Base-by-base conservation (phyloP, 2,797 vertebrate species). In the Melanotaenia parkinsoni region DNA sequence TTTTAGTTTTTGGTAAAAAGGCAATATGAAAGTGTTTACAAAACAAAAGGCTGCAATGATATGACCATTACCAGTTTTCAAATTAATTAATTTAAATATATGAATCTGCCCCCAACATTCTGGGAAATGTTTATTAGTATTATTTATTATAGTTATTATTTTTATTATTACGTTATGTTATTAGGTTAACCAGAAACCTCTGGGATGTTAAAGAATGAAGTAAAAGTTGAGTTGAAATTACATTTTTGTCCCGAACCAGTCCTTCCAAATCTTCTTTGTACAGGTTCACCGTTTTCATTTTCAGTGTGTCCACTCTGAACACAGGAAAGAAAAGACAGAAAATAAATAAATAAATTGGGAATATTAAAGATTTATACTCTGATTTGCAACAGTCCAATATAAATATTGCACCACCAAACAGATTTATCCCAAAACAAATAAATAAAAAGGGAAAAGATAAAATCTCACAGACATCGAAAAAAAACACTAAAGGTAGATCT, bases 241-340 rank as follows among this genome's bases (percentile, higher is more conserved):
- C 94, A 94, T 95, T 90, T 96, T 43, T 86, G 90, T 58, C 81
- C 90, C 0, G 89, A 77, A 75, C 91, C 81, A 0, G 64, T 80
- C 43, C 81, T 68, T 53, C 73, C 80, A 12, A 83, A 81, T 64
- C 80, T 86, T 77, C 81, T 87, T 38, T 86, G 84, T 3, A 65
- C 16, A 0, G 64, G 53, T 32, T 92, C 86, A 0, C 20, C 60
- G 43, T 89, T 90, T 47, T 96, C 95, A 30, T 82, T 84, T 83
- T 96, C 95, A 24, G 84, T 88, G 35, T 89, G 90, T 61, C 89
- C 91, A 37, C 92, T 95, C 97, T 99, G 81, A 3, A 33, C 43
- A 47, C 6, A 9, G 1, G 2, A n/a, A 28, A 24, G 20, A 4
- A 38, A 35, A 5, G 12, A 51, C 6, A 35, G 10, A 30, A 0